Conservation (phyloP, 2,888 invertebrate species). For the Hypomecis punctinalis region DNA sequence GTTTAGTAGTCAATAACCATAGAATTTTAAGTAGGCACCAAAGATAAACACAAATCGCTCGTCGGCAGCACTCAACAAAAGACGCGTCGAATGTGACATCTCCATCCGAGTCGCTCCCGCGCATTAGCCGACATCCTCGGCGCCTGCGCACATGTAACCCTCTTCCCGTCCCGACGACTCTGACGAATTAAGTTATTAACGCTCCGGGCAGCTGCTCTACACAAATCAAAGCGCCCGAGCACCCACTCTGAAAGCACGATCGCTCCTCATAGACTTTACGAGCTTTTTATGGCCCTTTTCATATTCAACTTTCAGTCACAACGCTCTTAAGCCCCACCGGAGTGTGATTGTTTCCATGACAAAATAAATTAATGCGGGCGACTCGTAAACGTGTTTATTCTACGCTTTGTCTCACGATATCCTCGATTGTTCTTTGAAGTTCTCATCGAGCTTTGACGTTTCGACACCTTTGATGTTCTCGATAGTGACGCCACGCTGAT, state of each 20-base stretch:
- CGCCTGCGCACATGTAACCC: slow-evolving; percentile 74
- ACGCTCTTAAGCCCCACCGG: slow-evolving; percentile 54
- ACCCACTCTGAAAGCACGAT: slow-evolving; percentile 66
- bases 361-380: slow-evolving; percentile 76
- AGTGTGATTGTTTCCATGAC: slow-evolving; percentile 76
- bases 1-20: slow-evolving; percentile 68
- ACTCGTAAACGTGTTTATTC: slow-evolving; percentile 73
- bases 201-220: slow-evolving; percentile 79
- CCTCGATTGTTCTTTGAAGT: slow-evolving; percentile 75
- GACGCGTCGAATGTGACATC: slow-evolving; percentile 56
- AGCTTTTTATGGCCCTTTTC: slow-evolving; percentile 78
- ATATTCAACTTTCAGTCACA: slow-evolving; percentile 76
- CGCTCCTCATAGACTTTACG: slow-evolving; percentile 74
- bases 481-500: slow-evolving; percentile 55
- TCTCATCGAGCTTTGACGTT: slow-evolving; percentile 56
- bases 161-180: slow-evolving; percentile 77
- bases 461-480: slow-evolving; percentile 70
- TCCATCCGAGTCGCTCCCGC: slow-evolving; percentile 62
- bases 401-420: slow-evolving; percentile 62
- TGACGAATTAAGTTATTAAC: slow-evolving; percentile 85
- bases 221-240: slow-evolving; percentile 78
- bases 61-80: slow-evolving; percentile 57
- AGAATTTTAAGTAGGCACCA: slow-evolving; percentile 57
- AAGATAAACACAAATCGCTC: slow-evolving; percentile 76
- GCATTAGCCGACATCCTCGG: slow-evolving; percentile 68